phyloP scores from a whole-genome alignment of 2,113 vertebrate species.

The Colistium nudipinnis region DNA sequence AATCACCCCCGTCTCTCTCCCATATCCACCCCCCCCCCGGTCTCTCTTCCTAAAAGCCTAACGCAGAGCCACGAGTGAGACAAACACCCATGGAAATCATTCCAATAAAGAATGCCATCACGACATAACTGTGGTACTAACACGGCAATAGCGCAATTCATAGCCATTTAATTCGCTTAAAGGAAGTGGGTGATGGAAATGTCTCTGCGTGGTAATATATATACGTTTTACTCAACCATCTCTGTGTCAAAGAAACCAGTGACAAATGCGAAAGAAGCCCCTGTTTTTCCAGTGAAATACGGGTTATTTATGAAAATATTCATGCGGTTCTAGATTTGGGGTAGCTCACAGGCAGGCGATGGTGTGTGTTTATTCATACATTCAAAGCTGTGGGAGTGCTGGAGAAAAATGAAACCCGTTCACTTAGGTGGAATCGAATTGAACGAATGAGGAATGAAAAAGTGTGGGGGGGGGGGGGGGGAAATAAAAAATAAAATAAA shows the following conservation, averaged over 20 bases:
- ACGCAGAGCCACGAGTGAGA: conserved; percentile 68
- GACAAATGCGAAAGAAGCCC: conserved; percentile 31
- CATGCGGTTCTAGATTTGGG: conserved; percentile 44
- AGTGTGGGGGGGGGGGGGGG: neutral
- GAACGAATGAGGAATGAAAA: conserved; percentile 41
- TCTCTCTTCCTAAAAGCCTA: conserved; percentile 63
- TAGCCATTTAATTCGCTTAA: conserved; percentile 71
- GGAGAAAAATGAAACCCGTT: conserved; percentile 27
- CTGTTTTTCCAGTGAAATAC: conserved; percentile 35
- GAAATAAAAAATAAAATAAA: neutral
- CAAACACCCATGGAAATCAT: conserved; percentile 76
- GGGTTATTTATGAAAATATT: conserved; percentile 62
- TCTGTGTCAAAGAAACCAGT: conserved; percentile 25
- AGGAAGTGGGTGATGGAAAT: conserved; percentile 50
- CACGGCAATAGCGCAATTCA: conserved; percentile 61
- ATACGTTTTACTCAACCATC: conserved; percentile 34
- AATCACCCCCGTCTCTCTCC: conserved; percentile 27
- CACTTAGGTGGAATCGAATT: conserved; percentile 37
- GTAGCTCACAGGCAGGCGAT: conserved; percentile 42
- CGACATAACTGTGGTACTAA: conserved; percentile 60
- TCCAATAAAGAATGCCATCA: conserved; percentile 69
- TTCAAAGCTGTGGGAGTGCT: conserved; percentile 54
- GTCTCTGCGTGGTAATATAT: conserved; percentile 45
- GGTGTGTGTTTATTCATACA: conserved; percentile 61
- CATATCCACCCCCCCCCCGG: too few relatives aligned